Evolutionary conservation across 2,797 vertebrate species (phyloP), one percentile per base, ranked within the genome.

Genomic region (Oophaga sylvatica): DNA sequence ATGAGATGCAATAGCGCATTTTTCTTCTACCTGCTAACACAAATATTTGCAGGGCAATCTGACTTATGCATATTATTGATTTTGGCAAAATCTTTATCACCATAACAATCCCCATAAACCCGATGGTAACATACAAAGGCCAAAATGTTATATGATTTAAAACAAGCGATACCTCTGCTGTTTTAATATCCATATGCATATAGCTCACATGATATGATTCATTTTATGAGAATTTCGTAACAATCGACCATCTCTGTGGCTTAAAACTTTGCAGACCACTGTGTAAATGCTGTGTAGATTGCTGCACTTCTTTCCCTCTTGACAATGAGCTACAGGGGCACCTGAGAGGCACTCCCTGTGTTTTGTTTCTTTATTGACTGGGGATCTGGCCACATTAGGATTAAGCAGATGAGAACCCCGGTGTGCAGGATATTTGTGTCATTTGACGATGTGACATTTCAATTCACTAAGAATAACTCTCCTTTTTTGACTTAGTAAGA

Each of bases 341-440:
- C 83, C 87, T 88, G 83, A 81, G 85, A 80, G 85, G 70, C 65
- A 15, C 83, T 85, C 87, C 75, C 67, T 88, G 68, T 82, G 87
- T 31, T 60, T 88, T 82, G 56, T 57, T 81, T 84, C 82, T 85
- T 81, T 85, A 85, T 75, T 76, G 57, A 53, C 53, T 65, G 41
- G 70, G 67, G 68, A 88, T 85, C 83, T 81, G 83, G 71, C 77
- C 87, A 88, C 83, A 81, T 85, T 88, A 88, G 87, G 78, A 88
- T 88, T 88, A 88, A 68, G 83, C 83, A 81, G 83, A 85, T 85
- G 78, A 85, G 78, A 84, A 85, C 83, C 78, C 87, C 87, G 78
- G 78, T 81, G 87, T 81, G 57, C 78, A 85, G 78, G 71, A 85
- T 88, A 81, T 84, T 85, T 85, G 83, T 85, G 83, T 85, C 87